Base-by-base conservation (phyloP, 1,140 invertebrate genomes). In the Lordiphosa clarofinis region DNA sequence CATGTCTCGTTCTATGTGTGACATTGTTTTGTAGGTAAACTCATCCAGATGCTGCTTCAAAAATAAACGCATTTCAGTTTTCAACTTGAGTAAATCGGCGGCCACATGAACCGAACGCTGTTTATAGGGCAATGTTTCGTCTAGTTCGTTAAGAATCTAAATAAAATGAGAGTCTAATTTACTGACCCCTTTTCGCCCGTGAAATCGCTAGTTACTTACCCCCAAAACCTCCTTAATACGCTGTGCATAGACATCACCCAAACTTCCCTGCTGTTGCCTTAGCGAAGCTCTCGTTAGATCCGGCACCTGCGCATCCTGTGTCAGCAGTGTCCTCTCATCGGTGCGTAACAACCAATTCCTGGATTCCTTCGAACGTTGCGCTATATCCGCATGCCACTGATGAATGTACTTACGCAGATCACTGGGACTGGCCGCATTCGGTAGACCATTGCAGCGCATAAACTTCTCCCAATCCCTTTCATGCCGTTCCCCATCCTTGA, bases 371-470 rank as follows among this genome's bases (percentile, higher is more conserved):
- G 92, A 90, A 1, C 88, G 89, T 9, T 89, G 87, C 2, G 90
- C 86, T 3, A 91, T 87, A 36, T 90, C 87, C 46, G 90, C 65
- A 21, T 90, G 88, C 92, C 92, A 93, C 6, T 93, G 81, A 68
- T 91, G 92, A 4, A 93, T 82, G 56, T 92, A 94, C 1, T 91
- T 92, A 50, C 93, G 92, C 73, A 94, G 89, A 48, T 92, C 90
- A 4, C 90, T 88, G 8, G 91, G 86, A 61, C 89, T 89, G 3
- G 86, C 88, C 0, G 92, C 91, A 81, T 93, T 91, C 0, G 93
- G 93, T n/a, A 94, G 84, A 15, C 92, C 91, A 46, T 92, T 91
- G 68, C 93, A 94, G 6, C 90, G 90, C 84, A 93, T 89, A 60
- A 92, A 93, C 33, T 91, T 90, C 24, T 89, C 57, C 93, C 93